phyloP scores from a whole-genome alignment of 2,797 vertebrate genomes.

The Pagetopsis macropterus region DNA sequence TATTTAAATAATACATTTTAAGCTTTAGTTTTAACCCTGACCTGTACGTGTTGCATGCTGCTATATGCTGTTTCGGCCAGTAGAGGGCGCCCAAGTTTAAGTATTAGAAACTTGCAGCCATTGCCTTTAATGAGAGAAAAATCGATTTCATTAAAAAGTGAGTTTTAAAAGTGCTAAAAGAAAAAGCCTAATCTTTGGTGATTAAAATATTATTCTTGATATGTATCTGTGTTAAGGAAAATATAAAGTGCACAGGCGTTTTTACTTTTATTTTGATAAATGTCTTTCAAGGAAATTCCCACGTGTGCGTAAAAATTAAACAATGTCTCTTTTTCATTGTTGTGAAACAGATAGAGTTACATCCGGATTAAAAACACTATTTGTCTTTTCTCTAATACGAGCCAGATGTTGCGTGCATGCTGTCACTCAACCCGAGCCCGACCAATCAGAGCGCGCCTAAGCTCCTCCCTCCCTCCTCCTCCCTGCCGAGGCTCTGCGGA shows the following conservation, averaged over 20 bases:
- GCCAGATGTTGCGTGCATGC: conserved; percentile 71
- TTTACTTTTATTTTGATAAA: not conserved
- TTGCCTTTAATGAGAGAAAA: not conserved
- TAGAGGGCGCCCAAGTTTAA: conserved; percentile 22
- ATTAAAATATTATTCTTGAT: not conserved
- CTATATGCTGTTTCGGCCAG: not conserved
- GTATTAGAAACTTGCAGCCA: not conserved
- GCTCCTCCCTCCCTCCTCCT: conserved; percentile 35
- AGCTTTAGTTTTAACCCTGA: not conserved
- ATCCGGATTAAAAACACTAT: conserved; percentile 74
- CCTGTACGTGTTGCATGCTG: not conserved
- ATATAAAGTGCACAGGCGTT: not conserved
- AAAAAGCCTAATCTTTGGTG: not conserved
- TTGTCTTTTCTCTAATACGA: conserved; percentile 67
- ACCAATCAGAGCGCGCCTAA: conserved; percentile 56
- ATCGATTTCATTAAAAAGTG: too few species aligned
- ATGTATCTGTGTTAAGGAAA: not conserved
- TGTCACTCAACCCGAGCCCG: conserved; percentile 56
- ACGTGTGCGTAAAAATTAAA: conserved; percentile 7
- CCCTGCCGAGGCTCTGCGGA: conserved; percentile 29
- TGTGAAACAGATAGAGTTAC: conserved; percentile 71
- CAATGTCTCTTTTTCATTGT: conserved; percentile 40
- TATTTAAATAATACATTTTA: not conserved
- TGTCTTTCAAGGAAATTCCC: not conserved
- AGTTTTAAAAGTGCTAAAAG: too few species aligned